phyloP scores from a whole-genome alignment of 1,140 invertebrate species.

The Drosophila bipectinata region DNA sequence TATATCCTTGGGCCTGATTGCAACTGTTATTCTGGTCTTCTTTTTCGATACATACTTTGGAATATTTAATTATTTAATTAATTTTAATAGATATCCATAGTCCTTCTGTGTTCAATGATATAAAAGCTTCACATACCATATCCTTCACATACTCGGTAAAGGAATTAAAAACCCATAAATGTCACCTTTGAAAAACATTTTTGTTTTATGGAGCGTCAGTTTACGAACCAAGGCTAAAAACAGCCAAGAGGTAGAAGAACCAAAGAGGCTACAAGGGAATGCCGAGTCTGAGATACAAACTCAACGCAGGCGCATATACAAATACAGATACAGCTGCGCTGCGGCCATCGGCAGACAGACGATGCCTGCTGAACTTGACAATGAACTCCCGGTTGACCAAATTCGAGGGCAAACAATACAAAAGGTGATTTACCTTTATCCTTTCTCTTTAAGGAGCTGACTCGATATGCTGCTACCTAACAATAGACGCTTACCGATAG shows the following conservation, averaged over 20 bases:
- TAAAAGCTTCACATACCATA: slow-evolving; percentile 27
- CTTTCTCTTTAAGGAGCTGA: slow-evolving; percentile 22
- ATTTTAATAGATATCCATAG: too few relatives aligned
- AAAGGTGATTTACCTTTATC: slow-evolving; percentile 53
- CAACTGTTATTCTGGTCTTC: background rate
- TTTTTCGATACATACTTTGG: background rate
- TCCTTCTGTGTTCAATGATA: too few relatives aligned
- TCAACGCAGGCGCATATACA: slow-evolving; percentile 70
- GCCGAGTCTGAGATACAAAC: slow-evolving; percentile 48
- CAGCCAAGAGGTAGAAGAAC: slow-evolving; percentile 19
- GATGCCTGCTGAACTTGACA: slow-evolving; percentile 53
- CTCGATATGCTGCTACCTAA: slow-evolving; percentile 32
- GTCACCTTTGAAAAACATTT: slow-evolving; percentile 77
- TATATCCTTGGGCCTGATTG: slow-evolving; percentile 63
- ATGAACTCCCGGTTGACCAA: slow-evolving; percentile 52
- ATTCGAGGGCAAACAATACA: slow-evolving; percentile 48
- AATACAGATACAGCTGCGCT: slow-evolving; percentile 18
- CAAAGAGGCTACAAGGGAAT: slow-evolving; percentile 24
- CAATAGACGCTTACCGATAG: slow-evolving; percentile 30
- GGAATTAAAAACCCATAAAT: slow-evolving; percentile 82
- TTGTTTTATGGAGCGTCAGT: slow-evolving; percentile 80
- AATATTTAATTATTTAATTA: too few relatives aligned
- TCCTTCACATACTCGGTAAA: slow-evolving; percentile 30
- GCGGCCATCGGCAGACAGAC: slow-evolving; percentile 22
- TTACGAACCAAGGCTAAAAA: slow-evolving; percentile 48